Evolutionary conservation across 2,888 invertebrate genomes (phyloP), one percentile per base, ranked within the genome.

Genomic region (Phortica magna): DNA sequence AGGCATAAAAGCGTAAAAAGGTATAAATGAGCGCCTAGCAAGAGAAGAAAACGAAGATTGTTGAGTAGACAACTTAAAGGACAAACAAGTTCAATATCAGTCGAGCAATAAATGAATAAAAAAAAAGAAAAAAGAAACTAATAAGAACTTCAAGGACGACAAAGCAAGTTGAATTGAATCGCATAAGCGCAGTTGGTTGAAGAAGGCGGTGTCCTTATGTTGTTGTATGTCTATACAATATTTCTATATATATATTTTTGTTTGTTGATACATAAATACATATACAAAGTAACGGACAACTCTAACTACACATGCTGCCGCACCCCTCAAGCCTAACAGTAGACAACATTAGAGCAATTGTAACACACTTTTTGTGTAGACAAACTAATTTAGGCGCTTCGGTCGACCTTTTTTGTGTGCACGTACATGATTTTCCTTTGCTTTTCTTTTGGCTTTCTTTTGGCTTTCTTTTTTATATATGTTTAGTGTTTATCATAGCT

Each of bases 181-280:
- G 39, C 22, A 17, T 5, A 19, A 59, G 22, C 59, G 59, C 1
- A 5, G 31, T 12, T 71, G 48, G 19, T 64, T 14, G 42, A 43
- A 77, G 73, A 72, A 78, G 41, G 75, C 76, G 84, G 78, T 78
- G 73, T 85, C 83, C 84, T 85, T 73, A 64, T 79, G 55, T 75
- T 73, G 61, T 73, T 71, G 73, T 75, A 74, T 75, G 67, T 68
- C 64, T 67, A 31, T 31, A 31, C 3, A 31, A 31, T 31, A 31
- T 31, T 31, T 31, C 31, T 31, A 1, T 31, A 31, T 1, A 31
- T 31, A 31, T 31, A 31, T 31, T 31, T 31, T 31, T 31, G 31
- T 31, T 31, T 31, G 31, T 31, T 31, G 31, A 31, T 31, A 31
- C 5, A 31, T 31, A 31, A 31, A 31, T 31, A 31, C 2, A 31